A percentile compares a stretch with the other conserved stretches of the same genome.
Evolutionary conservation across 2,113 vertebrate species (phyloP).

Genomic region (Hymenochirus boettgeri): DNA sequence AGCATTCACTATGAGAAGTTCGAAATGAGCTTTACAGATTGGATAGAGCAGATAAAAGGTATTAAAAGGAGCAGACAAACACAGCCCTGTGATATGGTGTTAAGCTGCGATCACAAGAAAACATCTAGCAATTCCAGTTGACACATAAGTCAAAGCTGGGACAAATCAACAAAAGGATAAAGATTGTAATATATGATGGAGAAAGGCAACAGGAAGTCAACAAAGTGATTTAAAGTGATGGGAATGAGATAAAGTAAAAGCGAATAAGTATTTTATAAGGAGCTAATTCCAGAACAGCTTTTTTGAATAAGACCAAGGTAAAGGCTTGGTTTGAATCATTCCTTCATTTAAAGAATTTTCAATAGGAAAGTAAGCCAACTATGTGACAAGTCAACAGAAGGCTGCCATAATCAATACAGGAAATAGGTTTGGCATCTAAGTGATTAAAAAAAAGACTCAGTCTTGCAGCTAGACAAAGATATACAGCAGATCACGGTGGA

Average conservation of each 20-base stretch:
- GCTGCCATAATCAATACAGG: constrained; percentile 1
- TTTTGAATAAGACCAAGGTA: not conserved
- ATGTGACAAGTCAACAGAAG: not conserved
- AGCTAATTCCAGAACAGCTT: constrained; percentile 9
- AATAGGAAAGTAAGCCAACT: constrained; percentile 5
- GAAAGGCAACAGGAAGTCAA: constrained; percentile 1
- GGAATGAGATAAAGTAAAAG: not conserved
- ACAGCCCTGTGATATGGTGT: too few relatives aligned
- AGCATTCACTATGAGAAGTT: too few relatives aligned
- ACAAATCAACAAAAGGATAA: not conserved
- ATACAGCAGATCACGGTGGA: too few relatives aligned
- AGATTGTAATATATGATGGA: not conserved
- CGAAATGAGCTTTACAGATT: too few relatives aligned
- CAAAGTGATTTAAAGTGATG: constrained; percentile 3
- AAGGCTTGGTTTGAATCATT: not conserved
- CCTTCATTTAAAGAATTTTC: not conserved
- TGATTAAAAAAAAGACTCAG: too few relatives aligned
- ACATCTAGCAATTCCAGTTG: not conserved
- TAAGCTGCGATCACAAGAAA: not conserved
- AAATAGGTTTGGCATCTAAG: too few relatives aligned
- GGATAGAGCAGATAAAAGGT: too few relatives aligned
- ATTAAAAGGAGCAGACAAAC: too few relatives aligned
- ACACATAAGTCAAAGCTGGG: not conserved
- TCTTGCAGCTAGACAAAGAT: too few relatives aligned
- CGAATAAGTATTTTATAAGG: constrained; percentile 7